Evolutionary conservation across 2,113 vertebrate species (phyloP).

Genomic region (Accipiter cooperii): DNA sequence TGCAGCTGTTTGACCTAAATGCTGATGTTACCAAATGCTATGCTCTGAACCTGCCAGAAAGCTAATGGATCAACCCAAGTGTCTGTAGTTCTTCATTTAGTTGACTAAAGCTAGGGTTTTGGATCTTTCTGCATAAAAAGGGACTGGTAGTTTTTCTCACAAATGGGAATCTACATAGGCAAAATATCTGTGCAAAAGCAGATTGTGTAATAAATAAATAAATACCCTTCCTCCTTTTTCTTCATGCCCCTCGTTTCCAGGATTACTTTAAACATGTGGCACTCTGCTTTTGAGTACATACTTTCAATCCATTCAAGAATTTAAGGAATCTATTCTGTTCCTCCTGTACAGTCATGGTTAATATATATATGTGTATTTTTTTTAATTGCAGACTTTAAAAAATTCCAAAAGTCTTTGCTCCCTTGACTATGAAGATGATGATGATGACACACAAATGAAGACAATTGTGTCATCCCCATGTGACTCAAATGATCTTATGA

Average conservation of each 20-base stretch:
- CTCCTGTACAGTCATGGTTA: neutral
- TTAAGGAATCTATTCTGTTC: neutral
- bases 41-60: neutral
- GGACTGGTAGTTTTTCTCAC: neutral
- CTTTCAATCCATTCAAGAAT: neutral
- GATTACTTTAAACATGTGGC: neutral
- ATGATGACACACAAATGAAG: conserved; percentile 68
- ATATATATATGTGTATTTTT: neutral
- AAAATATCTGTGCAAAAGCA: neutral
- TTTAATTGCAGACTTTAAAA: conserved; percentile 74
- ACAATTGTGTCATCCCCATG: conserved; percentile 72
- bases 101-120: neutral
- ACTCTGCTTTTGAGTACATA: neutral
- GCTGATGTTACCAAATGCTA: neutral
- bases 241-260: neutral
- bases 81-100: neutral
- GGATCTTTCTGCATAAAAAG: neutral
- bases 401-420: conserved; percentile 80
- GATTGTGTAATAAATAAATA: neutral
- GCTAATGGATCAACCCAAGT: neutral
- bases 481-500: conserved; percentile 68
- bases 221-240: neutral
- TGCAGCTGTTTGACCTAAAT: neutral
- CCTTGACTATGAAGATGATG: conserved; percentile 73
- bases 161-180: neutral